phyloP scores from a whole-genome alignment of 2,888 invertebrate species.

The Chouioia cunea region DNA sequence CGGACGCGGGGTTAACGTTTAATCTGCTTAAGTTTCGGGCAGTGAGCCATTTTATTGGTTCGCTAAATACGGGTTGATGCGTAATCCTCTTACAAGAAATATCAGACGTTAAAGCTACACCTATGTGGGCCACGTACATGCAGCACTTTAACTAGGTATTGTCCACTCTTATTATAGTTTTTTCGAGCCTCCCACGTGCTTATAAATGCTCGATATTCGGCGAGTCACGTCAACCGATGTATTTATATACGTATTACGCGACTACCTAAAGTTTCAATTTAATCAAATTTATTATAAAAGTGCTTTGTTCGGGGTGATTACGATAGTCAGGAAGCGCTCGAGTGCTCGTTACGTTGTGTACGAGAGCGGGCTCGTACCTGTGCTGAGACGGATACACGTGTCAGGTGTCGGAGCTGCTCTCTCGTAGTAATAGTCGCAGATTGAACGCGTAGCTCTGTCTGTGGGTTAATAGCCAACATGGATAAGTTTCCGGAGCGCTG shows the following conservation, averaged over 20 bases:
- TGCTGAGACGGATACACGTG: conserved; percentile 32
- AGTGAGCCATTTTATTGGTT: conserved; percentile 56
- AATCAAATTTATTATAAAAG: conserved; percentile 39
- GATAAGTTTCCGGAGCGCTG: conserved; percentile 19
- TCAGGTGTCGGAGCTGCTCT: conserved; percentile 26
- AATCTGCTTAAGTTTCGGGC: conserved; percentile 64
- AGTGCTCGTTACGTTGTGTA: not conserved
- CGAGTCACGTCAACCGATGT: too few relatives aligned
- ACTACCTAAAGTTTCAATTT: conserved; percentile 10
- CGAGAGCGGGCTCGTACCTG: not conserved
- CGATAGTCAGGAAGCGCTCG: conserved; percentile 35
- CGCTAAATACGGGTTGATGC: conserved; percentile 55
- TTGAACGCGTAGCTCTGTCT: too few relatives aligned
- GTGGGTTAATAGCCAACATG: conserved; percentile 26
- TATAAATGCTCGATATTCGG: too few relatives aligned
- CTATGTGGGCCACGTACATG: too few relatives aligned
- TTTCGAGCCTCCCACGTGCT: too few relatives aligned
- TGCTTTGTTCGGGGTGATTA: conserved; percentile 25
- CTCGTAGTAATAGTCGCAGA: too few relatives aligned
- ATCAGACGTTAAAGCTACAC: conserved; percentile 54
- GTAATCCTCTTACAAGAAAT: conserved; percentile 60
- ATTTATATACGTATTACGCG: not conserved
- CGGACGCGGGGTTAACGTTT: conserved; percentile 58
- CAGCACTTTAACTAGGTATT: too few relatives aligned
- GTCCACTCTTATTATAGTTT: too few relatives aligned